Conservation (phyloP, 1,140 invertebrate species). For the Trinorchestia longiramus region DNA sequence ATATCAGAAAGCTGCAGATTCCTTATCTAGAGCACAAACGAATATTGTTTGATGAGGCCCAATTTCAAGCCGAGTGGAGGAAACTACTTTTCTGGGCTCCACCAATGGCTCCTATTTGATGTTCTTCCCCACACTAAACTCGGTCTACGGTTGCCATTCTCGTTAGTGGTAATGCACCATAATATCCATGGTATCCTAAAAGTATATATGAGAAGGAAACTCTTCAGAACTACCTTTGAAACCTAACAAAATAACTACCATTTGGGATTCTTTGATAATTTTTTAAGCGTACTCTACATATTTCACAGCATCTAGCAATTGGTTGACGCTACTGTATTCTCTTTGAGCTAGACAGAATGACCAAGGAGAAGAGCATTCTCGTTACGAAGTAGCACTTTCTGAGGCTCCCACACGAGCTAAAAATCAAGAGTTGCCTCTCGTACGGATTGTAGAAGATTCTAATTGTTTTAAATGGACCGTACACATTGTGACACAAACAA, state of each 20-base stretch:
- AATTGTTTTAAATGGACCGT: slow-evolving; percentile 67
- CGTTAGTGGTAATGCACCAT: too few relatives aligned
- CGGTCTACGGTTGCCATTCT: too few relatives aligned
- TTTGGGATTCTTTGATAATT: too few relatives aligned
- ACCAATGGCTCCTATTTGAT: slow-evolving; percentile 67
- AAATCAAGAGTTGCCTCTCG: background rate
- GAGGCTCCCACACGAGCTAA: background rate
- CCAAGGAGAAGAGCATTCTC: background rate
- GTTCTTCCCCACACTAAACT: too few relatives aligned
- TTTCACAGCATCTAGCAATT: too few relatives aligned
- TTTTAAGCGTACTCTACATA: too few relatives aligned
- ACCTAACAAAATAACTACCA: too few relatives aligned
- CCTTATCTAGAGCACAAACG: slow-evolving; percentile 67
- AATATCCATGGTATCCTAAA: too few relatives aligned
- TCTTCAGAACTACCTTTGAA: too few relatives aligned
- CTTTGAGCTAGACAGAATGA: background rate
- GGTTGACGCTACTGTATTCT: background rate
- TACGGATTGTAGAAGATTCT: slow-evolving; percentile 66
- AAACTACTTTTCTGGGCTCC: slow-evolving; percentile 59
- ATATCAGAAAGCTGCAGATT: slow-evolving; percentile 62
- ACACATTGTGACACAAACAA: slow-evolving; percentile 67
- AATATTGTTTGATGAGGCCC: too few relatives aligned
- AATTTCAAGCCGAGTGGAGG: slow-evolving; percentile 28
- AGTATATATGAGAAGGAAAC: too few relatives aligned
- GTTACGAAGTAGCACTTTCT: background rate